A percentile compares a stretch with the other conserved stretches of the same genome.
These are phyloP conservation scores for Aphelocoma californica DNA, from an alignment of 2,797 vertebrate species.

Conservation along the genomic window DNA sequence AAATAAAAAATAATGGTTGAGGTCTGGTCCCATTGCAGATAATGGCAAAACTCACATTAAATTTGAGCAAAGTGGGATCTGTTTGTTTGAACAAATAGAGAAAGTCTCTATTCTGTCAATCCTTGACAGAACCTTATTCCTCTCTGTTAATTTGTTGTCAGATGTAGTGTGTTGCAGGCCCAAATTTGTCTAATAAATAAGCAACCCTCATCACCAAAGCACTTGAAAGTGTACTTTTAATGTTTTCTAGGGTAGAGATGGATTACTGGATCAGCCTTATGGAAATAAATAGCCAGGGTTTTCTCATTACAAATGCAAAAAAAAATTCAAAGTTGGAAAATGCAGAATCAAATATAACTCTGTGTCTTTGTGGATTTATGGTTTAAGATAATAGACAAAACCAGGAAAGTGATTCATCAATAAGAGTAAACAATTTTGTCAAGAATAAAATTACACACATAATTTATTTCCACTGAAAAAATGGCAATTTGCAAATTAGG, in stretches of 20 bases:
- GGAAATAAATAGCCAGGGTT: constrained; percentile 29
- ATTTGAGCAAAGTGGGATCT: neutral
- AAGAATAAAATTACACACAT: neutral
- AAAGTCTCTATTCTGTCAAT: constrained; percentile 4
- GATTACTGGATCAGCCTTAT: constrained; percentile 30
- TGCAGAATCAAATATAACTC: neutral
- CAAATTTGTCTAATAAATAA: constrained; percentile 40
- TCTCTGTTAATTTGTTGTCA: constrained; percentile 28
- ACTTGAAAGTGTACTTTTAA: constrained; percentile 44
- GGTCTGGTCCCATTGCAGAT: neutral
- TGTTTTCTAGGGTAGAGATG: constrained; percentile 36
- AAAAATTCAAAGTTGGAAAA: constrained; percentile 23
- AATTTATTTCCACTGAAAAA: constrained; percentile 37
- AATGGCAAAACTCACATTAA: constrained; percentile 25
- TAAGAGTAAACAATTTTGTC: constrained; percentile 37
- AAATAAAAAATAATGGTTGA: constrained; percentile 40
- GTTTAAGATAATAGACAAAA: constrained; percentile 11
- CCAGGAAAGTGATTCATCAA: neutral
- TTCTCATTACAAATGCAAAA: constrained; percentile 23
- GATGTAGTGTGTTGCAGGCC: neutral
- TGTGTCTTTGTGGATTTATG: neutral
- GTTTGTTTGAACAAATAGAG: constrained; percentile 15
- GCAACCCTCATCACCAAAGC: neutral
- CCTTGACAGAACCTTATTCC: constrained; percentile 26
- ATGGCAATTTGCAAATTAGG: constrained; percentile 16